Base-by-base conservation (phyloP, 2,113 vertebrate genomes). In the Cavia porcellus region DNA sequence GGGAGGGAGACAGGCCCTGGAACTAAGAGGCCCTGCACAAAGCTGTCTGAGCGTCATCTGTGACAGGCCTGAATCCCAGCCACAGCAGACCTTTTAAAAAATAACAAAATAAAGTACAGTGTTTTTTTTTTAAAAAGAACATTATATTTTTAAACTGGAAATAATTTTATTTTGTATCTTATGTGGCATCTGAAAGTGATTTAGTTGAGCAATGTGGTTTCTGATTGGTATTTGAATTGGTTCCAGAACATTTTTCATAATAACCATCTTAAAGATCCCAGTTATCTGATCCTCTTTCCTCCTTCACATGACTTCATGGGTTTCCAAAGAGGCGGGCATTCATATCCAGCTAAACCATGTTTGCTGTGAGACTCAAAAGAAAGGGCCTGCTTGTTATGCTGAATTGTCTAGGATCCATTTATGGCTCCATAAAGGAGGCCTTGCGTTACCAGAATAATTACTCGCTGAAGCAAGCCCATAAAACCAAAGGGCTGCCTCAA, bases 161-260 rank as follows among this genome's bases (percentile, higher is more conserved):
- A 99, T 99, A 99, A 99, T 99, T 99, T 98, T 98, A 98, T 98
- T 99, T 98, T 99, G 98, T 98, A 99, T 99, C 98, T 99, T 97
- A 99, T 98, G 98, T 98, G 98, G 98, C 99, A 99, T 99, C 99
- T 99, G 99, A 99, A 99, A 99, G 98, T 99, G 99, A 99, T 99
- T 99, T 99, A 98, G 98, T 97, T 98, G 98, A 99, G 99, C 99
- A 99, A 99, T 99, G 99, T 98, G 99, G 99, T 99, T 99, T 99
- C 99, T 99, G 99, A 99, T 99, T 99, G 99, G 99, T 99, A 98
- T 98, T 98, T 99, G 98, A 99, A 99, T 99, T 98, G 98, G 98
- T 99, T 99, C 99, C 99, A 98, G 98, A 98, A 99, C 99, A 99
- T 99, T 98, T 99, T 98, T 99, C 98, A 98, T 98, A 99, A 98